These are phyloP conservation scores for Drosophila pseudotalamancana DNA, from an alignment of 2,888 invertebrate genomes.

Conservation along the genomic window DNA sequence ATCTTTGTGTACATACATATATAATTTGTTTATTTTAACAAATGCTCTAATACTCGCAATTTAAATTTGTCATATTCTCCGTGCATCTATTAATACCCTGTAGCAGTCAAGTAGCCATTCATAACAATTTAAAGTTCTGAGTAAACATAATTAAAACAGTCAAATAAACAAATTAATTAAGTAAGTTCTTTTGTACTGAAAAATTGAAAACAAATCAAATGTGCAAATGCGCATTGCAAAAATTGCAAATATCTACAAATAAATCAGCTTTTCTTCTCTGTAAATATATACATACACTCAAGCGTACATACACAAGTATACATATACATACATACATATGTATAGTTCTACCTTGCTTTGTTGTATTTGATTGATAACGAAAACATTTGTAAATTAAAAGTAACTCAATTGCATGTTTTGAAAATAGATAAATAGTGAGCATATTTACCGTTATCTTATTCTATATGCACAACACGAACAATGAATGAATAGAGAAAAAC, in stretches of 20 bases:
- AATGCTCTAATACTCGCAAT: too few relatives aligned
- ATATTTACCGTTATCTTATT: conserved; percentile 21
- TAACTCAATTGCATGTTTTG: not conserved
- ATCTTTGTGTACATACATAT: too few relatives aligned
- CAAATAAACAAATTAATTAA: too few relatives aligned
- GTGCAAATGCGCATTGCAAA: conserved; percentile 23
- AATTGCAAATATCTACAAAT: conserved; percentile 4
- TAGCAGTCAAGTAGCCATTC: too few relatives aligned
- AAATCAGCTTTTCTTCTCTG: not conserved
- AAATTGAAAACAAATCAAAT: not conserved
- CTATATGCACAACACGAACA: not conserved
- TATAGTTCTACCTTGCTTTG: not conserved
- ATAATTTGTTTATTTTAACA: too few relatives aligned
- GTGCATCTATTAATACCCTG: too few relatives aligned
- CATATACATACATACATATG: not conserved
- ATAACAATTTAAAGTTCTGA: too few relatives aligned
- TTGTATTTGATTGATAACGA: not conserved
- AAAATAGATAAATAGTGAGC: not conserved
- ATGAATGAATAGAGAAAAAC: not conserved
- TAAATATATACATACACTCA: too few relatives aligned
- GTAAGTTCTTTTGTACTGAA: too few relatives aligned
- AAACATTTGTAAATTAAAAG: conserved; percentile 5
- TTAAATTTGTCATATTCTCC: too few relatives aligned
- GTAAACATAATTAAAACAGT: too few relatives aligned
- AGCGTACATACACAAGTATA: not conserved